A percentile compares a stretch with the other conserved stretches of the same genome.
Conservation (phyloP, 1,140 invertebrate genomes). For the Drosophila setifemur region DNA sequence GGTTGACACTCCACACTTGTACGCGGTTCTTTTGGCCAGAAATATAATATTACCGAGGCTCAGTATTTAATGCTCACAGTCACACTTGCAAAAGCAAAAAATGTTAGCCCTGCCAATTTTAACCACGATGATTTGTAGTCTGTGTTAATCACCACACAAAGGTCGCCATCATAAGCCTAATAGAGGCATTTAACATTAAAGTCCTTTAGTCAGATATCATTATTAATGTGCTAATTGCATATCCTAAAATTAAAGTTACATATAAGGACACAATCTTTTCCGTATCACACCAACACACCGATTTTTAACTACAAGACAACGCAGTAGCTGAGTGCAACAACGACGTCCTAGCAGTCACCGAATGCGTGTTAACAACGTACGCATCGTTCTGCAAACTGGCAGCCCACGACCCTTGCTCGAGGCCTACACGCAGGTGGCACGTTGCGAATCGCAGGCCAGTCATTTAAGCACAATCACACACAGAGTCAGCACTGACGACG, state of each 20-base stretch:
- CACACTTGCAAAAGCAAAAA: constrained; percentile 8
- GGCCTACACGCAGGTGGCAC: background rate
- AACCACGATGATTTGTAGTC: background rate
- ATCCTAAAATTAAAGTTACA: constrained; percentile 10
- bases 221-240: constrained; percentile 22
- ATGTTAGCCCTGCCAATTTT: background rate
- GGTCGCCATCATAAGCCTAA: background rate
- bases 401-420: background rate
- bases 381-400: background rate
- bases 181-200: constrained; percentile 20
- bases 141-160: constrained; percentile 8
- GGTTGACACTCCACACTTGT: background rate
- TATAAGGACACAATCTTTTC: constrained; percentile 19
- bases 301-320: constrained; percentile 6
- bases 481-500: background rate
- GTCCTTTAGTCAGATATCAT: constrained; percentile 12
- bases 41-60: too few relatives aligned
- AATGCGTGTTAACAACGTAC: background rate
- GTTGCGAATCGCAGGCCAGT: background rate
- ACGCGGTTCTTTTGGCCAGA: too few relatives aligned
- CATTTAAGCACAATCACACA: background rate
- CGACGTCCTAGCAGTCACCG: constrained; percentile 10
- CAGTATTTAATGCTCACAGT: constrained; percentile 11
- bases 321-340: constrained; percentile 21
- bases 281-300: constrained; percentile 12